phyloP scores from a whole-genome alignment of 2,113 vertebrate genomes.

The Campylomormyrus numenius region DNA sequence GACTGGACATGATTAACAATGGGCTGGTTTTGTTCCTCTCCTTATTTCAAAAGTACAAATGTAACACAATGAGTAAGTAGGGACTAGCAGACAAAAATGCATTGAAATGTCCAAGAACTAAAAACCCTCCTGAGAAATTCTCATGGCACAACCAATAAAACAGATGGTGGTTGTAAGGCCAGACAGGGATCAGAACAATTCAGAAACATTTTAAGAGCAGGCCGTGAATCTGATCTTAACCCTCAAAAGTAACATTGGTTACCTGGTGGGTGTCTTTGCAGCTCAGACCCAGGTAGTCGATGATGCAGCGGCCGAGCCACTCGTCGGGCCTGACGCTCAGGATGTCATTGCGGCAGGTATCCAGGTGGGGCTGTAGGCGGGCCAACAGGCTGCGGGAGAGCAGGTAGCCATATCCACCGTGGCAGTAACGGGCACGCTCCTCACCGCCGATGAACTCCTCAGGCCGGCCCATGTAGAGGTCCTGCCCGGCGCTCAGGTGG shows the following conservation, averaged over 20 bases:
- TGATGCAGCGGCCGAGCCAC: constrained; percentile 95
- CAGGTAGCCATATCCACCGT: constrained; percentile 88
- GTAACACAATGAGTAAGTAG: not conserved
- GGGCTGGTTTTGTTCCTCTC: not conserved
- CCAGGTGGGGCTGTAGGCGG: constrained; percentile 75
- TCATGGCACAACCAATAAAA: not conserved
- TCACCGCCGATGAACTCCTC: constrained; percentile 91
- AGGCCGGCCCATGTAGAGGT: constrained; percentile 81
- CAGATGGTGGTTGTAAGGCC: not conserved
- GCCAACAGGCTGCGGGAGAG: constrained; percentile 84
- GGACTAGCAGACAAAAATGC: not conserved
- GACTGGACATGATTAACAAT: not conserved
- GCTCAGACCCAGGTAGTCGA: constrained; percentile 81
- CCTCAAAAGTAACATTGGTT: constrained; percentile 20
- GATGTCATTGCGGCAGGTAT: constrained; percentile 89
- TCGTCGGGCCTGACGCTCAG: constrained; percentile 89
- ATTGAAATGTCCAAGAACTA: not conserved
- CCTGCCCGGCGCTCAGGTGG: constrained; percentile 82
- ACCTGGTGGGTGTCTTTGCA: constrained; percentile 87
- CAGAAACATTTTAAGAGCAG: not conserved
- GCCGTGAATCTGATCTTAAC: not conserved
- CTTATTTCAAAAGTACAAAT: not conserved
- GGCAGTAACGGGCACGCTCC: constrained; percentile 83
- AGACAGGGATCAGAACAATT: not conserved
- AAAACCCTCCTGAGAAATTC: not conserved